Conservation (phyloP, 2,888 invertebrate species). For the Halictus quadricinctus region DNA sequence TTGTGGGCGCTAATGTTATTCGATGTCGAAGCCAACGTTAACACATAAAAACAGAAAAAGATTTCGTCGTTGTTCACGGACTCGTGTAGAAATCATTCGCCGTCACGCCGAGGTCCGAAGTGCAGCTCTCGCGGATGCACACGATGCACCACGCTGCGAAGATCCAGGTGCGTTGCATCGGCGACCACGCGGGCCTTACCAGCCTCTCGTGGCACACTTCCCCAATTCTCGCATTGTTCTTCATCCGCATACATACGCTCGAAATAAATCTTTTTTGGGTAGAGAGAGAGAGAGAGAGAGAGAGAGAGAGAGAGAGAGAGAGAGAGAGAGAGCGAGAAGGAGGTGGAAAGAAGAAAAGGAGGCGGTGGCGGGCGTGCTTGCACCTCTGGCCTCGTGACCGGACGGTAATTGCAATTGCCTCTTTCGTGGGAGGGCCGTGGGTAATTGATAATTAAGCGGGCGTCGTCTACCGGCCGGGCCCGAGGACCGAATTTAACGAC, state of each 20-base stretch:
- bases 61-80: background rate
- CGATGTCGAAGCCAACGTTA: background rate
- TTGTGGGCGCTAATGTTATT: no score
- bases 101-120: background rate
- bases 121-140: constrained; percentile 39
- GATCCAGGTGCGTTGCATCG: constrained; percentile 56
- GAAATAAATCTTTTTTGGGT: constrained; percentile 61
- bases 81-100: constrained; percentile 25
- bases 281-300: background rate
- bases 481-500: constrained; percentile 64
- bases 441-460: constrained; percentile 70
- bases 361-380: background rate
- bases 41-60: constrained; percentile 3
- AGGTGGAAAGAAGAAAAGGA: background rate
- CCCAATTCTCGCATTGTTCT: constrained; percentile 77
- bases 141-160: constrained; percentile 45
- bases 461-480: constrained; percentile 41
- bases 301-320: no score
- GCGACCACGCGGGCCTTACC: constrained; percentile 15
- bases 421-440: constrained; percentile 65
- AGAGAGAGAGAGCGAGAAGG: background rate
- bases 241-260: constrained; percentile 62
- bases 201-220: constrained; percentile 74
- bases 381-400: constrained; percentile 55
- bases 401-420: constrained; percentile 56